Evolutionary conservation across 2,888 invertebrate genomes (phyloP), one percentile per base, ranked within the genome.

Genomic region (Ichneumoninae sp.): DNA sequence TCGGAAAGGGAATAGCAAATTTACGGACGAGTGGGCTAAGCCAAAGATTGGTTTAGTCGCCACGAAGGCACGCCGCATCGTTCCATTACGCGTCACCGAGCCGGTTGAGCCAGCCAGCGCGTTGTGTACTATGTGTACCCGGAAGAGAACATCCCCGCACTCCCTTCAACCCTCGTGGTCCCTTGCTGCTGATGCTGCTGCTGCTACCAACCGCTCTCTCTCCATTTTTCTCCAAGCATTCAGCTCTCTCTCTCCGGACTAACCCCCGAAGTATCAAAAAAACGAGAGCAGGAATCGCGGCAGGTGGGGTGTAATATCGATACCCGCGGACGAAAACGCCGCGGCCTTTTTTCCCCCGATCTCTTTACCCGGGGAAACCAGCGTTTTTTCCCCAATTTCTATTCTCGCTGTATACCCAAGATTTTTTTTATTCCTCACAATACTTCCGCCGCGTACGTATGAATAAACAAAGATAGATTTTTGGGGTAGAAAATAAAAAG

Each of bases 11-110:
- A 88, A 87, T 86, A 88, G 89, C 87, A 90, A 91, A 88, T 87
- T 91, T 89, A 91, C 92, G 91, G 91, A 82, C 91, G 90, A 91
- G 80, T 87, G 92, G 89, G 87, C 92, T 93, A 93, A 93, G 93
- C 93, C 91, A 87, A 89, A 93, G 93, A 93, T 93, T 93, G 93
- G 93, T 93, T 93, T 93, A 93, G 93, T 92, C 88, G 91, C 92
- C 93, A 91, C 92, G 91, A 87, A 91, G 90, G 92, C 93, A 92
- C 92, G 92, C 91, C 91, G 86, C 91, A 89, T 88, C 88, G 89
- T 90, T 89, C 89, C 89, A 93, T 93, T 91, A 93, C 93, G 93
- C 93, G 93, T 93, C 93, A 93, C 89, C 90, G 93, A 91, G 89
- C 90, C 88, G 44, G 52, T 65, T 71, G 88, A 89, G 89, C 89